Conservation (phyloP, 1,140 invertebrate species). For the Druon quercuslanigerum region DNA sequence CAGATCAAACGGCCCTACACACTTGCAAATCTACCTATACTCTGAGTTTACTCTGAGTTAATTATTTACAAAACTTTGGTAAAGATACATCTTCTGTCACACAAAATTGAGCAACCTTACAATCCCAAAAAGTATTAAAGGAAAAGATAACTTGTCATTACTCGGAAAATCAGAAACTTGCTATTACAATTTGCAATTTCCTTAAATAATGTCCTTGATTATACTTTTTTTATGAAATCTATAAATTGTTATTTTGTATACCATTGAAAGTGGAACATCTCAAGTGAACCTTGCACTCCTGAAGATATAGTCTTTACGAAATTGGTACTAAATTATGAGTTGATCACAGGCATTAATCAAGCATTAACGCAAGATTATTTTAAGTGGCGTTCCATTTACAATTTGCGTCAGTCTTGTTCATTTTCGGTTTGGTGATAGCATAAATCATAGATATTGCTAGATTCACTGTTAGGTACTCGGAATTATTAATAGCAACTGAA, state of each 20-base stretch:
- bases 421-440: not conserved
- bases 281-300: not conserved
- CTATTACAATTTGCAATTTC: too few species aligned
- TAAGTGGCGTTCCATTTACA: too few species aligned
- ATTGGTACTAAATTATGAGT: not conserved
- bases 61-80: constrained; percentile 14
- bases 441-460: not conserved
- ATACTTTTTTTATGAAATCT: too few species aligned
- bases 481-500: not conserved
- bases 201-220: too few species aligned
- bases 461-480: not conserved
- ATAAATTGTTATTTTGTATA: too few species aligned
- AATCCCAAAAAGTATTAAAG: not conserved
- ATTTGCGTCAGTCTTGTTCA: not conserved
- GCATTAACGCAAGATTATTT: too few species aligned
- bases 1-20: constrained; percentile 28
- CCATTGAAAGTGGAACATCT: not conserved
- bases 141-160: too few species aligned
- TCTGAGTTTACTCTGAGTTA: constrained; percentile 20
- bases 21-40: constrained; percentile 27
- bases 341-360: too few species aligned
- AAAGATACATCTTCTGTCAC: not conserved
- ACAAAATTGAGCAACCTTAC: not conserved
- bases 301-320: not conserved
- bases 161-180: too few species aligned